Evolutionary conservation across 2,888 invertebrate species (phyloP), one percentile per base, ranked within the genome.

Genomic region (Campoletis raptor): DNA sequence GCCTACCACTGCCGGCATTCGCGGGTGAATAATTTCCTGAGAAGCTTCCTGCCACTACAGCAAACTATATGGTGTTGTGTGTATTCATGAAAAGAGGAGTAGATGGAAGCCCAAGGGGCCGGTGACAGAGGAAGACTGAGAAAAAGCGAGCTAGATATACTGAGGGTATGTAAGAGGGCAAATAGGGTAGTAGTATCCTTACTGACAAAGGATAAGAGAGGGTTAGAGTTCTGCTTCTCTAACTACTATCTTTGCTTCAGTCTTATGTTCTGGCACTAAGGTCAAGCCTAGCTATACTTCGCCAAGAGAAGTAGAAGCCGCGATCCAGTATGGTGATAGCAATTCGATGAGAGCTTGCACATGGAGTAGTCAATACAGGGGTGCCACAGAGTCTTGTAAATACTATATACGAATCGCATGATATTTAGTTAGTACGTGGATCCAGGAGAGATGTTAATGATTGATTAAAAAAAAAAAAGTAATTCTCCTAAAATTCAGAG

Each of bases 21-120:
- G 79, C 61, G 85, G 81, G 77, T 85, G 85, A 87, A 87, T 85
- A 85, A 87, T 85, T 87, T 87, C 79, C 83, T 78, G 67, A 81
- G 81, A 74, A 82, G 78, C 64, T 81, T 81, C 74, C 86, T 70
- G 79, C 61, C 21, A 45, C 66, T 66, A 73, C 66, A 57, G 52
- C 72, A 30, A 67, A 85, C 70, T 81, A 48, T 67, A 61, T 61
- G 21, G 40, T 66, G 30, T 69, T 10, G 57, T 73, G n/a, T 37
- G 42, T 80, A 85, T 61, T 57, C 36, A 21, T 45, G 69, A 61
- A 24, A 74, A 37, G 24, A 73, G 79, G 72, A 42, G 66, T 61
- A 40, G 52, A 77, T 15, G 54, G 66, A 64, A 66, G 54, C 81
- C 81, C 79, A 80, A 54, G 70, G 79, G 79, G 52, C 64, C 5